Evolutionary conservation across 2,113 vertebrate species (phyloP).

Genomic region (Prunella himalayana): DNA sequence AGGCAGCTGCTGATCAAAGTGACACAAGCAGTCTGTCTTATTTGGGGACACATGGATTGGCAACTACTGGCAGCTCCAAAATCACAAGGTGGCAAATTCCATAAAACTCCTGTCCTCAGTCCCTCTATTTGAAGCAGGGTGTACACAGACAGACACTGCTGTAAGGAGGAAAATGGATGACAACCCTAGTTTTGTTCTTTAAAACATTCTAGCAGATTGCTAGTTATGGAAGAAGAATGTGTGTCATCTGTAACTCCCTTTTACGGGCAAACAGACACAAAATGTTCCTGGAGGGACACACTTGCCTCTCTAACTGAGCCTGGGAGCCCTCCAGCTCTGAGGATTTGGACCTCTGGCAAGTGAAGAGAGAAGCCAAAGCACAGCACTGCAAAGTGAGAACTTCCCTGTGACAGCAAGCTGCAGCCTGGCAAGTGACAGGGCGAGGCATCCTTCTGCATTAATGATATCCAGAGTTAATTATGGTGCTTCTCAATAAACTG

Average conservation of each 20-base stretch:
- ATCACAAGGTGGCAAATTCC: background rate
- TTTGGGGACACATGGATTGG: background rate
- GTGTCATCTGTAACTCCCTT: constrained; percentile 18
- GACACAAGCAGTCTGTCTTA: background rate
- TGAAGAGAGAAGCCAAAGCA: background rate
- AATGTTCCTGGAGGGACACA: background rate
- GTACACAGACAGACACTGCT: background rate
- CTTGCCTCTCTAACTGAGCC: background rate
- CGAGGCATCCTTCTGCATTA: background rate
- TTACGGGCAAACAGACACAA: constrained; percentile 35
- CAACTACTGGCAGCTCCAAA: background rate
- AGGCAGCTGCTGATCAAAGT: background rate
- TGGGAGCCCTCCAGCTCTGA: background rate
- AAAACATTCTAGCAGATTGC: background rate
- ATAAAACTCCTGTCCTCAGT: background rate
- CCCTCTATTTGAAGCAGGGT: background rate
- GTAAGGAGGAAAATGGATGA: background rate
- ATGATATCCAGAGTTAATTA: background rate
- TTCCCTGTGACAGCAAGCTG: background rate
- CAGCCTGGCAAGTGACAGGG: background rate
- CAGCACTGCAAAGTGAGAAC: background rate
- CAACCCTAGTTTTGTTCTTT: background rate
- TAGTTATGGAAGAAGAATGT: constrained; percentile 55
- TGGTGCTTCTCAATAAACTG: background rate
- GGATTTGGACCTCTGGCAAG: background rate